These are phyloP conservation scores for Cyclophora albipunctata DNA, from an alignment of 2,888 invertebrate genomes.

Conservation along the genomic window DNA sequence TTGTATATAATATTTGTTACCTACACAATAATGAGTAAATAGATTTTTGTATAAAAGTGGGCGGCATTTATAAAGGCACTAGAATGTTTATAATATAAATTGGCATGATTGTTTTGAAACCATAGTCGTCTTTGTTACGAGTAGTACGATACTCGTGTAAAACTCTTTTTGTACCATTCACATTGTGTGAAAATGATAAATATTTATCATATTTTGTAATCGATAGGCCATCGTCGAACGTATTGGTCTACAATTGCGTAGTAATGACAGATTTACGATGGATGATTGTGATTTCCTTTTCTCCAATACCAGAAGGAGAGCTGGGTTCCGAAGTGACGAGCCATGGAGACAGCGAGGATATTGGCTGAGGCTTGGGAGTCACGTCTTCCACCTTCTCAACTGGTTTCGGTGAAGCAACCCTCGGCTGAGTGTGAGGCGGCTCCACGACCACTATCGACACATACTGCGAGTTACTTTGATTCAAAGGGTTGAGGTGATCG, in stretches of 20 bases:
- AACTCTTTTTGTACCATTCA: no score
- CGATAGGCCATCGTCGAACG: no score
- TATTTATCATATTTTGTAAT: no score
- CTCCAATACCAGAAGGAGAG: constrained; percentile 78
- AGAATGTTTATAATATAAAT: neutral
- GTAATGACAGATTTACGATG: constrained; percentile 91
- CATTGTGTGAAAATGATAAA: no score
- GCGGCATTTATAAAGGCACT: constrained; percentile 14
- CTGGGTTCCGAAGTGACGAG: constrained; percentile 84
- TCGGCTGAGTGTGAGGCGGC: constrained; percentile 53
- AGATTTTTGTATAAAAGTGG: neutral
- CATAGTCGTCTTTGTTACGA: no score
- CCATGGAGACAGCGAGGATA: constrained; percentile 87
- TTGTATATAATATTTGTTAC: neutral
- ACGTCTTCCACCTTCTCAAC: constrained; percentile 67
- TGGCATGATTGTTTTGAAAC: no score
- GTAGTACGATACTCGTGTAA: no score
- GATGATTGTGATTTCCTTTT: constrained; percentile 80
- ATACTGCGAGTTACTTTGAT: constrained; percentile 57
- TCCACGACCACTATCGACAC: constrained; percentile 70
- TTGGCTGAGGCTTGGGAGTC: constrained; percentile 73
- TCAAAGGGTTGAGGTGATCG: constrained; percentile 53
- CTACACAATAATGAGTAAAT: neutral
- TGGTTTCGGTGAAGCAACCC: constrained; percentile 61
- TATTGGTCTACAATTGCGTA: constrained; percentile 78